Evolutionary conservation across 2,113 vertebrate genomes (phyloP).

Genomic region (Zapus hudsonius): DNA sequence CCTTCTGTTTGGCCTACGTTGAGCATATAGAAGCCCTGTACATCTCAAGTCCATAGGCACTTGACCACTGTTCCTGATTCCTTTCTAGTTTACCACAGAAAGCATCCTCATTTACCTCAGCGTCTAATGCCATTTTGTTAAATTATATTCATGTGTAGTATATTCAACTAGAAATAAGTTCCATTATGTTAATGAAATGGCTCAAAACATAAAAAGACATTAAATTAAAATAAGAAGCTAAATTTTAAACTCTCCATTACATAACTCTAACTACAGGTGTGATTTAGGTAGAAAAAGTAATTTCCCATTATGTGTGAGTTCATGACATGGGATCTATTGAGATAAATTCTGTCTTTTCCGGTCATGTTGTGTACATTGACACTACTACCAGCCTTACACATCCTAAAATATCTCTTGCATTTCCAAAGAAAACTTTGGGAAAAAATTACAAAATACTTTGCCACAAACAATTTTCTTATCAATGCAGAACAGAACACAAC

Average conservation of each 20-base stretch:
- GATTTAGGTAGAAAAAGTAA: conserved; percentile 9
- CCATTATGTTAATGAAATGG: not conserved
- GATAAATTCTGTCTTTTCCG: not conserved
- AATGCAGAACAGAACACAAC: not conserved
- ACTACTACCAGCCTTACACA: not conserved
- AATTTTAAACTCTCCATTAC: conserved; percentile 32
- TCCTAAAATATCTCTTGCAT: conserved; percentile 48
- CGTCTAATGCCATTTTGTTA: conserved; percentile 7
- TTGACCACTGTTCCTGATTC: not conserved
- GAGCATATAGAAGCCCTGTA: not conserved
- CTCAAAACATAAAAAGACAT: not conserved
- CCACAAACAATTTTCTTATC: not conserved
- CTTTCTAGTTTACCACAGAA: not conserved
- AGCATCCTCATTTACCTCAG: not conserved
- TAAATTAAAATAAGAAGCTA: conserved; percentile 48
- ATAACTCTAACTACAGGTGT: not conserved
- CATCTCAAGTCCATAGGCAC: not conserved
- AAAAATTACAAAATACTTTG: not conserved
- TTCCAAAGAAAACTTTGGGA: conserved; percentile 3
- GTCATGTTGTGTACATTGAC: not conserved
- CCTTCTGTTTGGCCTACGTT: not conserved
- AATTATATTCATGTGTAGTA: conserved; percentile 31
- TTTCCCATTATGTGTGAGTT: not conserved
- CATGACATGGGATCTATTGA: not conserved
- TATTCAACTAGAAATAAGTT: not conserved